phyloP scores from a whole-genome alignment of 2,888 invertebrate species.

The Ethmia dodecea region DNA sequence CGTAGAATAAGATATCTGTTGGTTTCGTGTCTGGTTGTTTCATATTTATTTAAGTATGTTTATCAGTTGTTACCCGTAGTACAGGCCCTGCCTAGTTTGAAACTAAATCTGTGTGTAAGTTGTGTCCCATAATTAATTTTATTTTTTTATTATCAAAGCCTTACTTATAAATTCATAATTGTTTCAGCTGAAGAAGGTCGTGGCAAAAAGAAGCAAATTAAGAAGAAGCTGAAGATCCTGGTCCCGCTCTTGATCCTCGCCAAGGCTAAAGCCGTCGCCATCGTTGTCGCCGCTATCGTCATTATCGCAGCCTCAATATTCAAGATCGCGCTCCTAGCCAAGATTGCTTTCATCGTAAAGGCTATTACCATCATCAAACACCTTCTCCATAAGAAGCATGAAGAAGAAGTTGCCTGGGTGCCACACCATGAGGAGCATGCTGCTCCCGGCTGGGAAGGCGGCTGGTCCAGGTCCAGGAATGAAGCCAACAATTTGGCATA shows the following conservation, averaged over 20 bases:
- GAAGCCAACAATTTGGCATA: constrained; percentile 62
- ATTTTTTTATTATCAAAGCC: too few relatives aligned
- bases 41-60: too few relatives aligned
- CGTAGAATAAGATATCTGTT: too few relatives aligned
- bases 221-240: constrained; percentile 62
- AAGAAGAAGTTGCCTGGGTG: constrained; percentile 43
- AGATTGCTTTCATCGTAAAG: constrained; percentile 81
- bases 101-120: too few relatives aligned
- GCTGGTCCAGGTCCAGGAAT: constrained; percentile 61
- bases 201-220: constrained; percentile 83
- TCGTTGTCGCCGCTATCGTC: constrained; percentile 81
- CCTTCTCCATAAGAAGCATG: constrained; percentile 57
- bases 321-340: constrained; percentile 86
- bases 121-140: too few relatives aligned
- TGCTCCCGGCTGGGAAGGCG: constrained; percentile 52
- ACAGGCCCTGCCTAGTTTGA: too few relatives aligned
- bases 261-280: constrained; percentile 81
- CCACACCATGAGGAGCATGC: constrained; percentile 29
- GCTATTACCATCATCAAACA: constrained; percentile 53
- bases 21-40: too few relatives aligned
- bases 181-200: constrained; percentile 75
- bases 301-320: constrained; percentile 82
- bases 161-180: too few relatives aligned
- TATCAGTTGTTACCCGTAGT: too few relatives aligned
- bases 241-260: constrained; percentile 79